These are phyloP conservation scores for Poeciliopsis retropinna DNA, from an alignment of 2,113 vertebrate species.

Conservation along the genomic window DNA sequence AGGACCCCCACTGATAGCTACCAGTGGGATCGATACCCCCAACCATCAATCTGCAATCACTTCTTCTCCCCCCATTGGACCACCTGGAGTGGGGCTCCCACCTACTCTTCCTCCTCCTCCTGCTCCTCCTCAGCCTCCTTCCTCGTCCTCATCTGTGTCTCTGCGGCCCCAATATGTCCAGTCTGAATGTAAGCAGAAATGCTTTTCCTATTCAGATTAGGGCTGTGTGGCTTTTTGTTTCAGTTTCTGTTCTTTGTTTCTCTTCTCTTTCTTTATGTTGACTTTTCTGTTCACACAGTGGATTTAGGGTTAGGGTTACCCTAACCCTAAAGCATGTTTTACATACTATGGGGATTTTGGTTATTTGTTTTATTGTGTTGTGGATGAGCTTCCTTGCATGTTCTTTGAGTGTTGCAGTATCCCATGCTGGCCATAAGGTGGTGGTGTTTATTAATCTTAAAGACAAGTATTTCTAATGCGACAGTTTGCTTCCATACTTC, in stretches of 20 bases:
- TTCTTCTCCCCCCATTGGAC: slow-evolving; percentile 88
- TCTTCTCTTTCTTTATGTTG: neutral
- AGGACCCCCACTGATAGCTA: slow-evolving; percentile 91
- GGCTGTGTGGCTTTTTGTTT: slow-evolving; percentile 9
- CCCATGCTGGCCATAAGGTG: slow-evolving; percentile 51
- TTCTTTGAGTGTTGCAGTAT: slow-evolving; percentile 42
- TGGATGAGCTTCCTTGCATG: neutral
- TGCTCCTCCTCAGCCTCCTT: slow-evolving; percentile 58
- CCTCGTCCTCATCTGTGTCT: slow-evolving; percentile 75
- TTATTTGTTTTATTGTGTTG: neutral
- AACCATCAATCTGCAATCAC: slow-evolving; percentile 88
- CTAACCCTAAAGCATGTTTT: neutral
- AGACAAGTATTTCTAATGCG: neutral
- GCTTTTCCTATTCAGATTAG: slow-evolving; percentile 54
- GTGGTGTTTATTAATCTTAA: slow-evolving; percentile 48
- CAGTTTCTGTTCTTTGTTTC: slow-evolving; percentile 7
- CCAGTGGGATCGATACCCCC: slow-evolving; percentile 87
- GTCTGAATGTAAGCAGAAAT: slow-evolving; percentile 91
- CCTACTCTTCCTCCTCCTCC: slow-evolving; percentile 79
- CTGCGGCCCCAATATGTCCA: slow-evolving; percentile 93
- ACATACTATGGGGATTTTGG: neutral
- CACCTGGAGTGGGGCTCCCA: slow-evolving; percentile 88
- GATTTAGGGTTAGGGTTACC: too few relatives aligned
- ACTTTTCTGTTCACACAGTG: neutral
- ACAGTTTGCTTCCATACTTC: neutral